Percentiles rank a stretch among this genome's conserved stretches.
Evolutionary conservation across 2,113 vertebrate genomes (phyloP).

Genomic region (Triplophysa tibetana): DNA sequence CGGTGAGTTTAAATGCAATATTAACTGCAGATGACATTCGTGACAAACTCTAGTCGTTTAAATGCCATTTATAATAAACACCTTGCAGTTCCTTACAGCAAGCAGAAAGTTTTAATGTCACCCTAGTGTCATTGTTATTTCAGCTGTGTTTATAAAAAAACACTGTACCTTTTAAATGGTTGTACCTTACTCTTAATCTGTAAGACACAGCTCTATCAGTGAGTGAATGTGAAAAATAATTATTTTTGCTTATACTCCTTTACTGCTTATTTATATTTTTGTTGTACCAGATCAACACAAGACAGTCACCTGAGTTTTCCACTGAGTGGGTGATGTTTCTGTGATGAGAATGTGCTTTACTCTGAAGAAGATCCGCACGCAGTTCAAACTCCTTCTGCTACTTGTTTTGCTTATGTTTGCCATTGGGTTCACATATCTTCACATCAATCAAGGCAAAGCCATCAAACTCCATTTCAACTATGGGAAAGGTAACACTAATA

Average conservation of each 20-base stretch:
- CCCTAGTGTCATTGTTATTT: not conserved
- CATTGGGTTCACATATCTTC: conserved; percentile 94
- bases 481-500: conserved; percentile 77
- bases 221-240: not conserved
- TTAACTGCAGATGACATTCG: not conserved
- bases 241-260: not conserved
- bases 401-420: conserved; percentile 91
- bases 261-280: not conserved
- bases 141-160: not conserved
- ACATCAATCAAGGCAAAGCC: conserved; percentile 91
- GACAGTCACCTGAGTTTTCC: conserved; percentile 47
- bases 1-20: not conserved
- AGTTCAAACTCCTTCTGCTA: conserved; percentile 93
- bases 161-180: not conserved
- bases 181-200: not conserved
- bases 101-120: not conserved
- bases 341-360: conserved; percentile 90
- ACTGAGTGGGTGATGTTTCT: conserved; percentile 41
- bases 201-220: not conserved
- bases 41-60: not conserved
- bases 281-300: conserved; percentile 27
- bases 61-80: not conserved
- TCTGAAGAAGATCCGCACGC: conserved; percentile 97
- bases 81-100: not conserved
- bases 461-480: conserved; percentile 87